phyloP scores from a whole-genome alignment of 2,113 vertebrate species.

The Podarcis raffonei region DNA sequence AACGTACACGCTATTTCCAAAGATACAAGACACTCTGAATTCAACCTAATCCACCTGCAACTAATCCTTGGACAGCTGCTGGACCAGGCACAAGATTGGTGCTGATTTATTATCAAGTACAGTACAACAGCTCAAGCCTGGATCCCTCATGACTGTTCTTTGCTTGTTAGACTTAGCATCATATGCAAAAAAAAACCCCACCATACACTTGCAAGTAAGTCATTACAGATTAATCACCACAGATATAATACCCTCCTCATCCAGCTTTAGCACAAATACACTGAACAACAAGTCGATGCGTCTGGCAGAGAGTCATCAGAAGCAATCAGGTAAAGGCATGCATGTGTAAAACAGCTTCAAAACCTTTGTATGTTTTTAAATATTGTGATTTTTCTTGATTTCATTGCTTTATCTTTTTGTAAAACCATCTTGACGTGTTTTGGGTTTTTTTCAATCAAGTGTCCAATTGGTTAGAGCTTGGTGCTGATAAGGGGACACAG shows the following conservation, averaged over 20 bases:
- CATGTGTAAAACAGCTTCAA: neutral
- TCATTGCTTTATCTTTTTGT: too few species aligned
- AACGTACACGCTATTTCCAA: neutral
- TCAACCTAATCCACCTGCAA: neutral
- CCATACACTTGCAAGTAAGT: neutral
- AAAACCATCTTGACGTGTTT: too few species aligned
- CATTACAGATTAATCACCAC: neutral
- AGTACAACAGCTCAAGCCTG: neutral
- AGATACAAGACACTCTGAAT: neutral
- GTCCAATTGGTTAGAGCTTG: too few species aligned
- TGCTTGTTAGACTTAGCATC: neutral
- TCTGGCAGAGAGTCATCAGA: neutral
- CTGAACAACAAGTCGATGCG: neutral
- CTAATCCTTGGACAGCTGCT: neutral
- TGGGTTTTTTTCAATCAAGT: too few species aligned
- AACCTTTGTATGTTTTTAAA: too few species aligned
- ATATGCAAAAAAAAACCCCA: neutral
- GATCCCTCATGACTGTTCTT: neutral
- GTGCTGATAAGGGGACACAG: too few species aligned
- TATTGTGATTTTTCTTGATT: too few species aligned
- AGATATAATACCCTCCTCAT: neutral
- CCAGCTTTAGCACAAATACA: neutral
- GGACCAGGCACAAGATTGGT: neutral
- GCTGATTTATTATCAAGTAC: neutral
- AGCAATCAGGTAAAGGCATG: neutral